Conservation (phyloP, 1,140 invertebrate genomes). For the Helicoverpa armigera region DNA sequence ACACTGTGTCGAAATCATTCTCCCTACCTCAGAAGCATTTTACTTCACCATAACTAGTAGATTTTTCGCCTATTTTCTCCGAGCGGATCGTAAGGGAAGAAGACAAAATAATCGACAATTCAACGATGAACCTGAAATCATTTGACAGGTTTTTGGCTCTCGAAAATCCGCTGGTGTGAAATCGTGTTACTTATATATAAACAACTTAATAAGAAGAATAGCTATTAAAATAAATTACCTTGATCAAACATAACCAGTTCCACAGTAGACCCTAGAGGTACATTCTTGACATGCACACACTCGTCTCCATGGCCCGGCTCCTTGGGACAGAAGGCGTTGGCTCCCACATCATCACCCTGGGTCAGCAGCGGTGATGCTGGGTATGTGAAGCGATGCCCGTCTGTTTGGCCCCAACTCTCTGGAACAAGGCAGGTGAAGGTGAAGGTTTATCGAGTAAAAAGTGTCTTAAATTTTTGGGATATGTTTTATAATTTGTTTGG, state of each 20-base stretch:
- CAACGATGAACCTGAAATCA: too few relatives aligned
- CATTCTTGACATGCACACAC: conserved; percentile 89
- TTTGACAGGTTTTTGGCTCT: too few relatives aligned
- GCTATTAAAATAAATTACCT: conserved; percentile 84
- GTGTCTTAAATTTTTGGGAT: too few relatives aligned
- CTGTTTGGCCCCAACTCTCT: conserved; percentile 86
- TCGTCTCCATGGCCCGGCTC: conserved; percentile 80
- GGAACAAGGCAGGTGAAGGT: conserved; percentile 49
- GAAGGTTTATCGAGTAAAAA: background rate
- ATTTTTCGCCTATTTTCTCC: too few relatives aligned
- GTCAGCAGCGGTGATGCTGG: conserved; percentile 90
- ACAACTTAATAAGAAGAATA: too few relatives aligned
- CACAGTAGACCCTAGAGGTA: conserved; percentile 88
- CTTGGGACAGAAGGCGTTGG: conserved; percentile 85
- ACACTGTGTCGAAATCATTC: too few relatives aligned
- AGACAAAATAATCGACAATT: too few relatives aligned
- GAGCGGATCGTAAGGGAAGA: too few relatives aligned
- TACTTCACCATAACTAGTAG: too few relatives aligned
- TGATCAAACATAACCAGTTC: conserved; percentile 90
- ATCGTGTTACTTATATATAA: too few relatives aligned
- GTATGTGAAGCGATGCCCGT: conserved; percentile 90
- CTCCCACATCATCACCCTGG: conserved; percentile 87
- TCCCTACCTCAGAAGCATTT: too few relatives aligned
- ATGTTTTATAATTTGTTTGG: too few relatives aligned
- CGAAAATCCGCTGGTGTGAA: background rate